Conservation (phyloP, 53 echinoderm and acorn worm species). For the Glandiceps talaboti region DNA sequence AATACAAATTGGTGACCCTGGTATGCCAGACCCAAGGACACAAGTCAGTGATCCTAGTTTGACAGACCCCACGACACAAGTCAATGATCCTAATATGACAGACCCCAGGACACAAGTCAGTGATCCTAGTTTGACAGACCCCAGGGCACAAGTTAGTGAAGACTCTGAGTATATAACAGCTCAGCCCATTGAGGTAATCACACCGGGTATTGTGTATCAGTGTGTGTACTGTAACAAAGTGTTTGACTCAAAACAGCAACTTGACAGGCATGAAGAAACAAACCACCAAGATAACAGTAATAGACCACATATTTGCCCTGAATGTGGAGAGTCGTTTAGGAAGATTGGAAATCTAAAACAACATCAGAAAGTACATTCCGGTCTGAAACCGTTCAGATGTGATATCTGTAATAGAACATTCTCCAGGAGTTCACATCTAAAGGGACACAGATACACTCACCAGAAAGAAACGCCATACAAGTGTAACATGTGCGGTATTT, state of each 20-base stretch:
- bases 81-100: too few relatives aligned
- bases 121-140: too few relatives aligned
- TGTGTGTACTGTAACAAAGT: neutral
- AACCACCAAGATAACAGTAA: slow-evolving; percentile 13
- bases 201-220: neutral
- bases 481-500: neutral
- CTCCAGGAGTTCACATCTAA: slow-evolving; percentile 19
- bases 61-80: too few relatives aligned
- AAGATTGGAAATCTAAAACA: slow-evolving; percentile 22
- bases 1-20: too few relatives aligned
- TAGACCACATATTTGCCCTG: slow-evolving; percentile 19
- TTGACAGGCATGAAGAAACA: neutral
- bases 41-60: too few relatives aligned
- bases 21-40: too few relatives aligned
- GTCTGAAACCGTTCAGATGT: slow-evolving; percentile 20
- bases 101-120: too few relatives aligned
- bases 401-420: slow-evolving; percentile 18
- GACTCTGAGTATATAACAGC: too few relatives aligned
- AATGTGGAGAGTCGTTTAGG: slow-evolving; percentile 22
- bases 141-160: too few relatives aligned
- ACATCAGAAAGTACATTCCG: slow-evolving; percentile 22
- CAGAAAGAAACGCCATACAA: neutral
- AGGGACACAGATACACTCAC: slow-evolving; percentile 23
- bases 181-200: too few relatives aligned
- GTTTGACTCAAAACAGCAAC: neutral